Evolutionary conservation across 2,888 invertebrate genomes (phyloP).

Genomic region (Tachina lurida): DNA sequence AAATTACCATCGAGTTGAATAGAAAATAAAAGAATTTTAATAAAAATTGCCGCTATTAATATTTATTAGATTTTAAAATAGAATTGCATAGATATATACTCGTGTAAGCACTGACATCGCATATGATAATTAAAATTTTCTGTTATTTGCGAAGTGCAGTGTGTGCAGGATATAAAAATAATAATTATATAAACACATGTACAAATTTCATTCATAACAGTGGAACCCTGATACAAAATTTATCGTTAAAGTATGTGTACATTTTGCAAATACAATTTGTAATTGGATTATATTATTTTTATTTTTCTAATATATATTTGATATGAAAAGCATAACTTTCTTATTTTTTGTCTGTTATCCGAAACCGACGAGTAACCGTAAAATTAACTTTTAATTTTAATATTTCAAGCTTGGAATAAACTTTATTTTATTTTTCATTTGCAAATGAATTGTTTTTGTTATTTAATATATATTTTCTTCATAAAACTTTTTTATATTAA

Average conservation of each 20-base stretch:
- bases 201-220: slow-evolving; percentile 19
- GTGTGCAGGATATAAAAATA: neutral
- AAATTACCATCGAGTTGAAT: neutral
- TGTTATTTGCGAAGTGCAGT: neutral
- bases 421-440: too few species aligned
- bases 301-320: too few species aligned
- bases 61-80: slow-evolving; percentile 48
- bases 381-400: too few species aligned
- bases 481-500: too few species aligned
- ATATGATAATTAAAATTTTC: slow-evolving; percentile 31
- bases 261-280: too few species aligned
- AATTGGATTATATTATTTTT: too few species aligned
- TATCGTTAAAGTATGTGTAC: neutral
- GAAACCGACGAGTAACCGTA: too few species aligned
- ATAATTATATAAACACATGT: slow-evolving; percentile 8
- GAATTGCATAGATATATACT: slow-evolving; percentile 8
- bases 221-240: neutral
- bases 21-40: neutral
- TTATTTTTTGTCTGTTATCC: too few species aligned
- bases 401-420: too few species aligned
- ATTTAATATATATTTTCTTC: too few species aligned
- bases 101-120: neutral
- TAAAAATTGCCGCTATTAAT: slow-evolving; percentile 43
- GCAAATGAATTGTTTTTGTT: too few species aligned
- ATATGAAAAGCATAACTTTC: too few species aligned